phyloP scores from a whole-genome alignment of 2,797 vertebrate genomes.

The Petrocephalus schoutedeni region DNA sequence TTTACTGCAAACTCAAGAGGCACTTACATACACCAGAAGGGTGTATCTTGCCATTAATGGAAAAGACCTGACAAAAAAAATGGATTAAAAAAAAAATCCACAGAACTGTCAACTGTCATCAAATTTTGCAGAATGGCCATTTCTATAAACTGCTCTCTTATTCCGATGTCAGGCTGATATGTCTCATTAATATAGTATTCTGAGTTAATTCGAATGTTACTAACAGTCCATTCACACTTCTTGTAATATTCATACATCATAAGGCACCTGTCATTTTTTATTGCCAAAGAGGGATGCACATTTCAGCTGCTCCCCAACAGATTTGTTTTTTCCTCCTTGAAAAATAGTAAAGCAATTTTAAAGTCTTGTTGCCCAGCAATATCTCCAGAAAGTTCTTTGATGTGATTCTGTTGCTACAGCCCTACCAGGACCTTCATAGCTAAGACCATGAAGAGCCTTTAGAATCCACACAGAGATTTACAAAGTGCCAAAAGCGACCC shows the following conservation, averaged over 20 bases:
- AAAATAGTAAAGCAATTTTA: background rate
- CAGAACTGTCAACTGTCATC: background rate
- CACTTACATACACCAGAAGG: background rate
- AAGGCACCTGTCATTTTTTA: conserved; percentile 25
- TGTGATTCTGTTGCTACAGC: background rate
- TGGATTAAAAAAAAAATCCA: background rate
- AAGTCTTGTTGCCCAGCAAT: background rate
- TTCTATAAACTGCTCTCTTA: background rate
- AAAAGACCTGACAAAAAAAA: background rate
- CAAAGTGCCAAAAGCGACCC: conserved; percentile 40
- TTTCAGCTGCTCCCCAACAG: background rate
- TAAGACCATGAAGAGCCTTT: conserved; percentile 26
- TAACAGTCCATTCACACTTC: background rate
- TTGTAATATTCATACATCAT: conserved; percentile 9
- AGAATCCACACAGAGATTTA: conserved; percentile 16
- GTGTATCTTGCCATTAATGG: background rate
- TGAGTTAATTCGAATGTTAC: background rate
- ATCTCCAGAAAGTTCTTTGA: background rate
- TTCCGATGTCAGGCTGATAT: background rate
- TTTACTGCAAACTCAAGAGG: background rate
- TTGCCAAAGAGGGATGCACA: background rate
- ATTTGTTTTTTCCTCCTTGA: background rate
- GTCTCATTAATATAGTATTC: background rate
- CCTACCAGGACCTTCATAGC: background rate
- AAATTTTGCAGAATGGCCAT: background rate